A percentile compares a stretch with the other conserved stretches of the same genome.
These are phyloP conservation scores for Rhinophrynus dorsalis DNA, from an alignment of 2,797 vertebrate species.

Conservation along the genomic window DNA sequence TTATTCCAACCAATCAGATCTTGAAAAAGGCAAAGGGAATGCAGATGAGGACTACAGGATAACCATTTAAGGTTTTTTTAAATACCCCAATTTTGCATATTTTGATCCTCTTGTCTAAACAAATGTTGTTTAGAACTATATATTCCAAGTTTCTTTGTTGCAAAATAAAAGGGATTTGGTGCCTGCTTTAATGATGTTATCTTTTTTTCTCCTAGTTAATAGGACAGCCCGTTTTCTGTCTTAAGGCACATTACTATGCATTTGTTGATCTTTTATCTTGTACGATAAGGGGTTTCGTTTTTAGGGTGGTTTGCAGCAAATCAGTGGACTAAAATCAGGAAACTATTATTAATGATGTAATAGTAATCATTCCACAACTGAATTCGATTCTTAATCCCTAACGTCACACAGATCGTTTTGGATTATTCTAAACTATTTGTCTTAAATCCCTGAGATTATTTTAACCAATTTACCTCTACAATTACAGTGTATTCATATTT, in stretches of 20 bases:
- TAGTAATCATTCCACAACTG: too few species aligned
- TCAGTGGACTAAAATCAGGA: neutral
- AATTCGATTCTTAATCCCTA: too few species aligned
- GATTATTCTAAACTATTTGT: too few species aligned
- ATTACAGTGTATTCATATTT: too few species aligned
- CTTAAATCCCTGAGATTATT: too few species aligned
- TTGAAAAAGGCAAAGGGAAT: conserved; percentile 46
- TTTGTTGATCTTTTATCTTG: conserved; percentile 3
- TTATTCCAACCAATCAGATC: conserved; percentile 61
- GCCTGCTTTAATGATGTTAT: conserved; percentile 1
- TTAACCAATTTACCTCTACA: too few species aligned
- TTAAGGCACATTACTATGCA: neutral
- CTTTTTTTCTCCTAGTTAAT: neutral
- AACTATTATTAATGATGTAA: too few species aligned
- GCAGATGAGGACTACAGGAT: conserved; percentile 56
- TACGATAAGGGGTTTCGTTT: neutral
- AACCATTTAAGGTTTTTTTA: conserved; percentile 40
- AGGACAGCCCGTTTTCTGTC: neutral
- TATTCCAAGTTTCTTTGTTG: conserved; percentile 22
- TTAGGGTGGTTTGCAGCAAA: neutral
- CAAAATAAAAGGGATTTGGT: conserved; percentile 8
- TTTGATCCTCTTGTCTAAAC: neutral
- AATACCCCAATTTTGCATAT: conserved; percentile 20
- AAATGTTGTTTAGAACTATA: neutral
- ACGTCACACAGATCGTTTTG: too few species aligned